Base-by-base conservation (phyloP, 2,888 invertebrate genomes). In the Lycocerus yunnanus region DNA sequence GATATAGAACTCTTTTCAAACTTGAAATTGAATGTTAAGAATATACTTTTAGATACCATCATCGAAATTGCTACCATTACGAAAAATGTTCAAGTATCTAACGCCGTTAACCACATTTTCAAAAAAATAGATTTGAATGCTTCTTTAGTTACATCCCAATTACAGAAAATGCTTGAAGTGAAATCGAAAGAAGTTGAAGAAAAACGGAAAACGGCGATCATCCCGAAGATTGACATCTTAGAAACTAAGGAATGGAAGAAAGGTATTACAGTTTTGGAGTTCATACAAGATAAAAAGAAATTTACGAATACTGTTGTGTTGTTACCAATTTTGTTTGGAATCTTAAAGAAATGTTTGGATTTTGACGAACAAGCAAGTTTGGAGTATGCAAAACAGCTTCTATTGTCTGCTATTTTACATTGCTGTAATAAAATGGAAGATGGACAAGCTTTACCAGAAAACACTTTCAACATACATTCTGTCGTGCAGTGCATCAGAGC, bases 351-450 rank as follows among this genome's bases (percentile, higher is more conserved):
- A 87, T 95, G 96, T 79, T 87, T 97, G 59, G 90, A 92, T 77
- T 92, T 95, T 80, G 96, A 96, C 82, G 94, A 95, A 78, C 95
- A 95, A 82, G 91, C 92, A 1, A 90, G 92, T 15, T 91, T 95
- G 0, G 97, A 98, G 84, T 98, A 98, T 84, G 91, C 94, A 0
- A 97, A 97, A 85, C 97, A 98, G 84, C 87, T 98, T 14, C 89
- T 96, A 15, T 87, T 98, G 0, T 93, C 95, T 0, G 91, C 92
- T 1, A 89, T 97, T 24, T 89, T 95, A 84, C 92, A 93, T 83
- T 92, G 91, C 81, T 93, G 92, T 80, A 89, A 91, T 81, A 91
- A 91, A 81, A 88, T 91, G 0, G 84, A 87, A 15, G 88, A 89
- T 10, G 83, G 18, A 1, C 89, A 2, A 85, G 89, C 0, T 89